phyloP scores from a whole-genome alignment of 2,797 vertebrate species.

The Anisognathus igniventris region DNA sequence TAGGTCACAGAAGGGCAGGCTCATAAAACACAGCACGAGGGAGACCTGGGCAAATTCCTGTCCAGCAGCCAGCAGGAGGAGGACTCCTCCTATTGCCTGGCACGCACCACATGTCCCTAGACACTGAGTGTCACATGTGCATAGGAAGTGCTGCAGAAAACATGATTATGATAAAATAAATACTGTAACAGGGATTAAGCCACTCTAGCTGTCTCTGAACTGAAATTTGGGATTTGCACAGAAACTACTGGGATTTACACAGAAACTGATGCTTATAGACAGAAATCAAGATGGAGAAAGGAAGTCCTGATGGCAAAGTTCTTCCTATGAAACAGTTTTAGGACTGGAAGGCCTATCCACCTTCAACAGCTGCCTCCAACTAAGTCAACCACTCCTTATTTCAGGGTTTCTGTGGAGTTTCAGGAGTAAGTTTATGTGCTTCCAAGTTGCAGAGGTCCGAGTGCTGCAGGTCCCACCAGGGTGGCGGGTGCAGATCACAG shows the following conservation, averaged over 20 bases:
- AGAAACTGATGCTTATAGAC: not conserved
- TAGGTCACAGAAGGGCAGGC: not conserved
- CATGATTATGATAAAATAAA: not conserved
- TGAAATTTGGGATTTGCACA: not conserved
- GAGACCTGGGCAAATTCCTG: not conserved
- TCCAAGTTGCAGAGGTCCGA: not conserved
- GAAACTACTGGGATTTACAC: not conserved
- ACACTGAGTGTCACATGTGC: fast-evolving
- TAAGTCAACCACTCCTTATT: not conserved
- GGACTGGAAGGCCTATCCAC: not conserved
- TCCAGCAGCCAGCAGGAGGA: not conserved
- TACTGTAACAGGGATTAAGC: not conserved
- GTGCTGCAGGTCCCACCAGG: not conserved
- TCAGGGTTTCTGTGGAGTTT: not conserved
- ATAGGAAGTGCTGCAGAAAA: not conserved
- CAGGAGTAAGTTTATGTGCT: not conserved
- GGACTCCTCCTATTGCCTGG: not conserved
- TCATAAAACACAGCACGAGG: not conserved
- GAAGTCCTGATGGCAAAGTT: not conserved
- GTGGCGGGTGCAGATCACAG: not conserved
- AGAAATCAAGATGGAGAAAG: not conserved
- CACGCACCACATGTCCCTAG: not conserved
- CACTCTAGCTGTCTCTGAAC: not conserved
- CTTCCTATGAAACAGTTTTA: not conserved
- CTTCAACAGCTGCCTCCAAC: not conserved